Base-by-base conservation (phyloP, 2,113 vertebrate species). In the Coryphaenoides rupestris region DNA sequence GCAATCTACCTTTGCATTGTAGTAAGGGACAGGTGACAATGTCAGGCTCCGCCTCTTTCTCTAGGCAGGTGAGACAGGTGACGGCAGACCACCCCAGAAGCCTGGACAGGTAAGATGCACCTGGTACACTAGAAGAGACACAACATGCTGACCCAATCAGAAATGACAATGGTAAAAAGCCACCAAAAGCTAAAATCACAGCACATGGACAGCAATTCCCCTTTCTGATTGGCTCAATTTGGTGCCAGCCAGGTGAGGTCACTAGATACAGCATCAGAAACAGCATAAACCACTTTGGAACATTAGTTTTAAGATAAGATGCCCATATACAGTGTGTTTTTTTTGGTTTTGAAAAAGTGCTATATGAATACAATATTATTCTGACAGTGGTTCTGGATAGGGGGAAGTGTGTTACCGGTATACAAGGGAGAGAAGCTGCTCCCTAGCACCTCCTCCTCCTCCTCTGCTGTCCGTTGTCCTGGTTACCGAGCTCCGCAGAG, bases 1-100 rank as follows among this genome's bases (percentile, higher is more conserved):
- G 33, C 6, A 7, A 10, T 52, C 63, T 64, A 92, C 95, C 95
- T 89, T 67, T 80, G 82, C 94, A 97, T 6, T 56, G 52, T 0
- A 83, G 78, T 0, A 90, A 92, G 2, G 78, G 53, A 59, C 95
- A 97, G 33, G 69, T 2, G 0, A 58, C 69, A 21, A 82, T 77
- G 14, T 65, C 62, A 76, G 60, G 0, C 3, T 61, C 5, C 0
- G 70, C 69, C 22, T 83, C 23, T 0, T 1, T 22, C 16, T 22
- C 58, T 0, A 89, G 89, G 1, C 95, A 98, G 45, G 79, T 79
- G 84, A 94, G 54, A 76, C 96, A 97, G 21, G 62, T 69, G 17
- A 70, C n/a, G 5, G 75, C 63, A 17, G 53, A 62, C 2, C 61
- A 13, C 15, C 82, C 72, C 9, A 90, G 45, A 14, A 69, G 28